Evolutionary conservation across 1,140 invertebrate species (phyloP), one percentile per base, ranked within the genome.

Genomic region (Paraescarpia echinospica): DNA sequence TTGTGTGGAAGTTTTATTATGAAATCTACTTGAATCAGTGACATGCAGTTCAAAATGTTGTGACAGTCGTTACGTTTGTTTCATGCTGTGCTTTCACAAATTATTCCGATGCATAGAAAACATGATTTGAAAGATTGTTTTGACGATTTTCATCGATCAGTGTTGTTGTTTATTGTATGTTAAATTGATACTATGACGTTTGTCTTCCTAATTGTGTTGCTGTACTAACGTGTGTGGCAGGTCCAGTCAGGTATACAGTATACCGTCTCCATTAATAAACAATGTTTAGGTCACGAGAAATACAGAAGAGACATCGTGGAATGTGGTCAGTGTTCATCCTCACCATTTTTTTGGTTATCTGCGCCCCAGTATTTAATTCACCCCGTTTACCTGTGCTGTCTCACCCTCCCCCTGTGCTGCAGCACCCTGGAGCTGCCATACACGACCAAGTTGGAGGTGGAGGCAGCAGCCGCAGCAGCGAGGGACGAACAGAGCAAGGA

Each of bases 341-440:
- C 27, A 4, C 59, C 59, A 77, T 31, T 77, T 6, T 18, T 77
- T 77, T 77, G 1, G 27, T 77, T 77, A 31, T 77, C 59, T 77
- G 59, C 22, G 59, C 22, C 12, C 59, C 59, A 77, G 22, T 77
- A 77, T 77, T 27, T 18, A 0, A 18, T 22, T 18, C 59, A 51
- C 48, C 48, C 48, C 48, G n/a, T n/a, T n/a, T n/a, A n/a, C 41
- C 8, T 27, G 12, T 77, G 59, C 27, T 77, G 59, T 77, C 59
- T 27, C 59, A 6, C 59, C 59, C 59, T 18, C 2, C 8, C 59
- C 2, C 22, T 91, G 34, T 77, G 51, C 91, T 93, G 88, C 92
- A 94, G 94, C 48, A 92, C 94, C n/a, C 93, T 95, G 35, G 94
- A 94, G 91, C 91, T 95, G 89, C 94, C 94, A 33, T 95, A 95